Evolutionary conservation across 2,888 invertebrate genomes (phyloP), one percentile per base, ranked within the genome.

Genomic region (Drosophila koepferae): DNA sequence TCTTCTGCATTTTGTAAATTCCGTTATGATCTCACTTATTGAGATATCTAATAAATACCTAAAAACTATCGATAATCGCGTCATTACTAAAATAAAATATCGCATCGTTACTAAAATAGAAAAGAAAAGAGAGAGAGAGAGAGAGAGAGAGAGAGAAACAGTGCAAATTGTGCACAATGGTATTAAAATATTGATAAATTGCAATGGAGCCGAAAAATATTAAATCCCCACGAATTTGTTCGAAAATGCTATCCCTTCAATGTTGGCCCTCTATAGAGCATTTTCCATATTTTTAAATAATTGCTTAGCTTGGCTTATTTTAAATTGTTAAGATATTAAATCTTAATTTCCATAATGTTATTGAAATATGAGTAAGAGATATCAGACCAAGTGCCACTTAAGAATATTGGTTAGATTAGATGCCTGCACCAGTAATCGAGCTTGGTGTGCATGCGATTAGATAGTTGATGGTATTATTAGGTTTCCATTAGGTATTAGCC

Each of bases 371-470:
- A 38, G 14, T 18, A 20, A 48, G 16, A 43, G 9, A 20, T 16
- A 28, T n/a, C 2, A 23, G 6, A n/a, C 18, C 10, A 9, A 14
- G 41, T 44, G 7, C 5, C 28, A 7, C 18, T 14, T 28, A 10
- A 20, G 7, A 9, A 38, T 48, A 14, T 6, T 40, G 14, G n/a
- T 28, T 31, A 40, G 36, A 55, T 28, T 55, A 41, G 41, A 23
- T 12, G 8, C 8, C 31, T 1, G 56, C 7, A 23, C 43, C 41
- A 56, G 0, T 10, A 28, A 41, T 51, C 23, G 62, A 23, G 10
- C 23, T 41, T 56, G 31, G 36, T 46, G 59, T 40, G 76, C 38
- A 62, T 51, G 63, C 36, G 74, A 77, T 77, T 64, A 77, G 69
- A 70, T 71, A 64, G 46, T 1, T 31, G 4, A 9, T 0, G 28